Percentiles rank a stretch among this genome's conserved stretches.
Evolutionary conservation across 2,888 invertebrate genomes (phyloP).

Genomic region (Sepioteuthis lessoniana): DNA sequence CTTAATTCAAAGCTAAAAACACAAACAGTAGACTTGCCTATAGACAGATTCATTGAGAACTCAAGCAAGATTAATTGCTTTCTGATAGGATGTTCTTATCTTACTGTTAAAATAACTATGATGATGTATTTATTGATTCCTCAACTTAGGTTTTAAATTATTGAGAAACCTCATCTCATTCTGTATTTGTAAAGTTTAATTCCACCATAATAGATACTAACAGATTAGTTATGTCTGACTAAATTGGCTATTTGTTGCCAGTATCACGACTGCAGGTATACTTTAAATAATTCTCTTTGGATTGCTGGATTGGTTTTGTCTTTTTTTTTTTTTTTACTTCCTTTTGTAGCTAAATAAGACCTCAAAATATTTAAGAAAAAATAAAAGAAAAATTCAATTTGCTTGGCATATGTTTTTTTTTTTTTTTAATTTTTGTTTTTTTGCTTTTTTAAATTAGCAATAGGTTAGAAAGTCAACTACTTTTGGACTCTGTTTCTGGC

Average conservation of each 20-base stretch:
- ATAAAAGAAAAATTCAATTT: neutral
- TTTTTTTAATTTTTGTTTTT: neutral
- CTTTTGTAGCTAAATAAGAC: neutral
- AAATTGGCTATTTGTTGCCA: neutral
- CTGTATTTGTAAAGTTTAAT: neutral
- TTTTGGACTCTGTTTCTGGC: neutral
- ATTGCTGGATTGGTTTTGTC: neutral
- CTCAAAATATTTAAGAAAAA: neutral
- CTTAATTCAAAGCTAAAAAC: too few species aligned
- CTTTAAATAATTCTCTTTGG: neutral
- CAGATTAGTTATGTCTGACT: constrained; percentile 11
- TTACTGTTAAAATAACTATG: neutral
- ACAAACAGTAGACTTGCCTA: neutral
- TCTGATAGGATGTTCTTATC: neutral
- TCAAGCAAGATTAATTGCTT: neutral
- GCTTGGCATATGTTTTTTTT: too few species aligned
- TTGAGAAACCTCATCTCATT: constrained; percentile 5
- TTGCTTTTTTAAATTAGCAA: neutral
- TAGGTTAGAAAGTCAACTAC: neutral
- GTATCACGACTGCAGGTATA: neutral
- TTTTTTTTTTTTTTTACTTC: neutral
- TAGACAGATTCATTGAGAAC: neutral
- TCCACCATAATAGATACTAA: neutral
- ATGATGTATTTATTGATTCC: neutral
- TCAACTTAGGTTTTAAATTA: neutral